Evolutionary conservation across 2,797 vertebrate genomes (phyloP), one percentile per base, ranked within the genome.

Genomic region (Emys orbicularis): DNA sequence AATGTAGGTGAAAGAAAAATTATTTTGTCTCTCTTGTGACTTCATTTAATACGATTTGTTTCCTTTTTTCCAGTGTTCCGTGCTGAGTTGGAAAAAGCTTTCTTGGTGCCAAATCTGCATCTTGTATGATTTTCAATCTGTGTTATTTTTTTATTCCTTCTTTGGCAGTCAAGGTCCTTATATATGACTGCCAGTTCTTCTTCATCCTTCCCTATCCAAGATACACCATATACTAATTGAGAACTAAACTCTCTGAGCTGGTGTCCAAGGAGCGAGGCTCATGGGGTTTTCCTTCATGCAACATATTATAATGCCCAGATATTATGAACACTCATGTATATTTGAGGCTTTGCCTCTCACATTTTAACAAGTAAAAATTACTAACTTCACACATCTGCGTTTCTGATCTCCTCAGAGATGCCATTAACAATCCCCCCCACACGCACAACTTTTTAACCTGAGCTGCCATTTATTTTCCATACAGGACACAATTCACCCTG

Each of bases 11-110:
- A 96, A 96, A 94, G 29, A 94, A 94, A 97, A 92, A 56, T 15
- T 87, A 56, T 90, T 96, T 94, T 92, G 1, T 77, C 7, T 84
- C 41, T 94, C 31, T 90, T 96, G 72, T 88, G 90, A 84, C 87
- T 82, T 84, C 90, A 29, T 89, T 57, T 86, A 59, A 44, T 79
- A 86, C 15, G 11, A 90, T 82, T 93, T 76, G 92, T 50, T 94
- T 96, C 83, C 47, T 34, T 90, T 94, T 96, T 93, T 88, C 87
- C 83, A 47, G 57, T 94, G 34, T 81, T 93, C 44, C 44, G 82
- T 89, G 65, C 77, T 95, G 89, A 93, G 74, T 27, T 79, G 57
- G 84, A 80, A 90, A 86, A 85, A 81, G 82, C 86, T 90, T 1
- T 74, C 52, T 82, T 27, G 37, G 79, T 91, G 65, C 31, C 52